Evolutionary conservation across 2,888 invertebrate genomes (phyloP).

Genomic region (Cenopis cana): DNA sequence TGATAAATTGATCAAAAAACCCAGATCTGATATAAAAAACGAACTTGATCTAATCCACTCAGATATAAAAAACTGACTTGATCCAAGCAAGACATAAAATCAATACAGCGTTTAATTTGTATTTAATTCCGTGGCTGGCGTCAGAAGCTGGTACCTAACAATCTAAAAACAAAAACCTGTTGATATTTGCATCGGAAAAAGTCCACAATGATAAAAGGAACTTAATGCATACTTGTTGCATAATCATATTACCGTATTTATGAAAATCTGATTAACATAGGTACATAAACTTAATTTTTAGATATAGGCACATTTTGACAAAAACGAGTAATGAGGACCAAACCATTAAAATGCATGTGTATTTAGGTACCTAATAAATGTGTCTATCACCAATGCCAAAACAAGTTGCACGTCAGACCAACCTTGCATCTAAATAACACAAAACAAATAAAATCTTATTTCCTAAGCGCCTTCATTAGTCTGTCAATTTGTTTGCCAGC

Average conservation of each 20-base stretch:
- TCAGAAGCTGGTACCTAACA: constrained; percentile 23
- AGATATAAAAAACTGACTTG: background rate
- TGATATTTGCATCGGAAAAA: constrained; percentile 29
- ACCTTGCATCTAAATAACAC: constrained; percentile 10
- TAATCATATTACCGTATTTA: constrained; percentile 1
- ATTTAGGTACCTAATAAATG: too few species aligned
- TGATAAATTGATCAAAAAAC: background rate
- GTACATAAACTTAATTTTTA: background rate
- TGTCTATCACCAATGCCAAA: background rate
- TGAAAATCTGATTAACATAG: background rate
- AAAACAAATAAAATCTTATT: constrained; percentile 27
- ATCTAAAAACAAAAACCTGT: constrained; percentile 18
- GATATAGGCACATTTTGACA: background rate
- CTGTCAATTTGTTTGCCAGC: constrained; percentile 27
- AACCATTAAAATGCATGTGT: background rate
- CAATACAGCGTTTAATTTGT: too few species aligned
- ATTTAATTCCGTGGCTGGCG: background rate
- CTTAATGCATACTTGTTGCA: background rate
- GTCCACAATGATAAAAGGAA: constrained; percentile 21
- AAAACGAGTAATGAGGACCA: background rate
- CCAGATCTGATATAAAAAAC: background rate
- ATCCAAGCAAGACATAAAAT: background rate
- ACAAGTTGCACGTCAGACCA: constrained; percentile 1
- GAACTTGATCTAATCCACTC: background rate
- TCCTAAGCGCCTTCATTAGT: constrained; percentile 26